A percentile compares a stretch with the other conserved stretches of the same genome.
Evolutionary conservation across 2,113 vertebrate species (phyloP).

Genomic region (Vireo altiloquus): DNA sequence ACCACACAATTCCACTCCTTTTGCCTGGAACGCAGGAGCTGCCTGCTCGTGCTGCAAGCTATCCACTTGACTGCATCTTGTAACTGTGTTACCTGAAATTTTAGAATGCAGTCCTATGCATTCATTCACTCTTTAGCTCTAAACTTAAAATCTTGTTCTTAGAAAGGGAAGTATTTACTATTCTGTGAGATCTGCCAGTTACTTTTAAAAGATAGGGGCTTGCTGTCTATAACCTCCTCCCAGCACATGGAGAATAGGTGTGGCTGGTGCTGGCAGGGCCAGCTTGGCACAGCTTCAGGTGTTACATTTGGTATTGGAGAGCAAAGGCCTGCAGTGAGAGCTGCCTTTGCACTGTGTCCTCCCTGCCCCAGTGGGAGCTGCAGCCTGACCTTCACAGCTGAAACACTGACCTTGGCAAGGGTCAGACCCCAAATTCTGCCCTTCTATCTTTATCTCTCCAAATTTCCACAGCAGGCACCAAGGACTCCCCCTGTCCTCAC

Average conservation of each 20-base stretch:
- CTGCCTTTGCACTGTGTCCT: not conserved
- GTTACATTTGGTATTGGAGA: not conserved
- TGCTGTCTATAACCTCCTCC: not conserved
- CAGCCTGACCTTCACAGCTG: not conserved
- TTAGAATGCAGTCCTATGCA: not conserved
- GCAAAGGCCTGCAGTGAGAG: not conserved
- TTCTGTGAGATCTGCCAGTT: not conserved
- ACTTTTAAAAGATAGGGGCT: not conserved
- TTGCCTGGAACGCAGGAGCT: not conserved
- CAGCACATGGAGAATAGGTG: not conserved
- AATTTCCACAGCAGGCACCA: not conserved
- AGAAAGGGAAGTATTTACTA: not conserved
- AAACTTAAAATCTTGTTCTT: not conserved
- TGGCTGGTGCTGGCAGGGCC: not conserved
- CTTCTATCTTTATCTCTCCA: not conserved
- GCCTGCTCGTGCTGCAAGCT: not conserved
- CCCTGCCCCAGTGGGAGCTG: not conserved
- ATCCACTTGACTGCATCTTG: rapidly evolving
- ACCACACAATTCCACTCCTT: not conserved
- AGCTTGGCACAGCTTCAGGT: not conserved
- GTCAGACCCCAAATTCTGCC: not conserved
- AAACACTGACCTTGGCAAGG: not conserved
- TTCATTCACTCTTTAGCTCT: not conserved
- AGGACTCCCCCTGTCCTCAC: not conserved
- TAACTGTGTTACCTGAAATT: not conserved